Evolutionary conservation across 1,140 invertebrate genomes (phyloP).

Genomic region (Drosophila persimilis): DNA sequence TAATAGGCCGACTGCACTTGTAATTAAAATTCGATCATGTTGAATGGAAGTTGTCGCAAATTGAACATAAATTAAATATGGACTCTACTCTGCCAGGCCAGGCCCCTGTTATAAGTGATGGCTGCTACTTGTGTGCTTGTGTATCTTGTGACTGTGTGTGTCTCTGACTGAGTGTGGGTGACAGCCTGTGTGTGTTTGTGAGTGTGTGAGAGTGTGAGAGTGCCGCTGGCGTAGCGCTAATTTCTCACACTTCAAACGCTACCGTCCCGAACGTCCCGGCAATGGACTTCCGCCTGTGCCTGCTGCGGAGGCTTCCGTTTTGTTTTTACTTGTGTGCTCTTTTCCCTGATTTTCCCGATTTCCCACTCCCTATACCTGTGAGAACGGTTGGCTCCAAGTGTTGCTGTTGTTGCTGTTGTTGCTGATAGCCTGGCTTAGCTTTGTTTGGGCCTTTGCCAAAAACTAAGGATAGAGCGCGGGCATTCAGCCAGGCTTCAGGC

Average conservation of each 20-base stretch:
- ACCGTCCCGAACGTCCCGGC: slow-evolving; percentile 34
- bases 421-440: not conserved
- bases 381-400: slow-evolving; percentile 5
- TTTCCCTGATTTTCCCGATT: slow-evolving; percentile 46
- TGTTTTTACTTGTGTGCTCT: slow-evolving; percentile 32
- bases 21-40: slow-evolving; percentile 41
- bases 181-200: not conserved
- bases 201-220: slow-evolving; percentile 9
- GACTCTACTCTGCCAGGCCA: slow-evolving; percentile 6
- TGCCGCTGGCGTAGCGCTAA: slow-evolving; percentile 58
- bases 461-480: slow-evolving; percentile 8
- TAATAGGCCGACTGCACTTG: not conserved
- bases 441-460: not conserved
- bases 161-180: slow-evolving; percentile 14
- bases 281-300: slow-evolving; percentile 68
- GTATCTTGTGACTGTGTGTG: slow-evolving; percentile 5
- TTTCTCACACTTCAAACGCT: slow-evolving; percentile 73
- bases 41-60: slow-evolving; percentile 56
- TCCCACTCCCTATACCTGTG: slow-evolving; percentile 15
- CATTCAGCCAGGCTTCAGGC: slow-evolving; percentile 3
- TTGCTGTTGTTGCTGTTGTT: slow-evolving; percentile 24
- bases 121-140: slow-evolving; percentile 35
- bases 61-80: slow-evolving; percentile 66
- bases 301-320: slow-evolving; percentile 49
- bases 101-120: slow-evolving; percentile 46